Conservation (phyloP, 2,888 invertebrate species). For the Micoletzkya japonica region DNA sequence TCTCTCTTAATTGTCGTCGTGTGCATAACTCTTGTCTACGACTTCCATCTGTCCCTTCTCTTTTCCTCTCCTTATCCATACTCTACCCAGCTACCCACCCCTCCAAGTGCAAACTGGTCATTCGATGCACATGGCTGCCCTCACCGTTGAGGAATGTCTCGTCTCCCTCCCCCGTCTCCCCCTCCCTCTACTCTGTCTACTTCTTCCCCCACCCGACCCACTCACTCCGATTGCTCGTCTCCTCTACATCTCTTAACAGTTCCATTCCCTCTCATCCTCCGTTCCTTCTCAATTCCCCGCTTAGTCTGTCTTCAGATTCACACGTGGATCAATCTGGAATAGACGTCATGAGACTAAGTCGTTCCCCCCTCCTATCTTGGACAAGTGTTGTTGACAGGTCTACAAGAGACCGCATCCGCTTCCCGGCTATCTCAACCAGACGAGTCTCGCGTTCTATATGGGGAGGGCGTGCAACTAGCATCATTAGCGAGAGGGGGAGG, state of each 20-base stretch:
- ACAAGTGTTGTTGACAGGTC: neutral
- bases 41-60: too few relatives aligned
- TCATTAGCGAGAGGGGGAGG: too few relatives aligned
- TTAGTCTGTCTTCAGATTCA: conserved; percentile 11
- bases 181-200: neutral
- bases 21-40: too few relatives aligned
- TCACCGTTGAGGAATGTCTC: neutral
- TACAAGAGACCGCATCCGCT: too few relatives aligned
- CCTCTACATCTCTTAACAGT: conserved; percentile 9
- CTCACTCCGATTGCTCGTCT: neutral
- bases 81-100: neutral
- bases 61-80: neutral
- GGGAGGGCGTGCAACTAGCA: too few relatives aligned
- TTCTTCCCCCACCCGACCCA: conserved; percentile 7
- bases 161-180: neutral
- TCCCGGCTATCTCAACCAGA: neutral
- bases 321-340: neutral
- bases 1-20: too few relatives aligned
- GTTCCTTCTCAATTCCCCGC: conserved; percentile 4
- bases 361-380: too few relatives aligned
- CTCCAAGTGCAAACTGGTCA: neutral
- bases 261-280: neutral
- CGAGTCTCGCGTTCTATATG: too few relatives aligned
- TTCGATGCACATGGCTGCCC: neutral
- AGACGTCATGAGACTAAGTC: neutral